These are phyloP conservation scores for Eufriesea mexicana DNA, from an alignment of 1,140 invertebrate genomes.

Conservation along the genomic window DNA sequence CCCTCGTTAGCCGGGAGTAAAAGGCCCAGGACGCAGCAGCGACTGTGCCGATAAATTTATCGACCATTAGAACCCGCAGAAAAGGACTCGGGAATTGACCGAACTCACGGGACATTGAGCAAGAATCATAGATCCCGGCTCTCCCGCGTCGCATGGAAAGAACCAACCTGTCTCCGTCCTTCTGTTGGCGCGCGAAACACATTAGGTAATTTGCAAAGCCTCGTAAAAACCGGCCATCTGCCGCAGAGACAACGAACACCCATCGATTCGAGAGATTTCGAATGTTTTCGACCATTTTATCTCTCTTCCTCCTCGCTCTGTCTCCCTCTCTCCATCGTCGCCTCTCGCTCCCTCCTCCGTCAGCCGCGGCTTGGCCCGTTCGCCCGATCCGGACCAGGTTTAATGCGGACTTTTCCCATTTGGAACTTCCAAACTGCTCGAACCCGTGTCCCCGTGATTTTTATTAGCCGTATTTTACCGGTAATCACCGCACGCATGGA, in stretches of 20 bases:
- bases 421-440: conserved; percentile 45
- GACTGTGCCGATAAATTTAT: too few relatives aligned
- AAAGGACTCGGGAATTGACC: too few relatives aligned
- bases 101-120: too few relatives aligned
- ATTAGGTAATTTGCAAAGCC: neutral
- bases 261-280: conserved; percentile 36
- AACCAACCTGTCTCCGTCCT: too few relatives aligned
- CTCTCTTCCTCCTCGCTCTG: too few relatives aligned
- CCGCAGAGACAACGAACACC: conserved; percentile 1
- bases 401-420: conserved; percentile 53
- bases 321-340: neutral
- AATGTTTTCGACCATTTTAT: conserved; percentile 17
- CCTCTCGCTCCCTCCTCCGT: neutral
- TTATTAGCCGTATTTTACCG: conserved; percentile 61
- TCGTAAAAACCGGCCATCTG: conserved; percentile 12
- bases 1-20: too few relatives aligned
- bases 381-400: conserved; percentile 5
- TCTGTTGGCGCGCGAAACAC: neutral
- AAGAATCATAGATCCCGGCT: too few relatives aligned
- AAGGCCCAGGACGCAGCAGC: too few relatives aligned
- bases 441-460: conserved; percentile 33
- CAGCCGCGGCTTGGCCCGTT: neutral
- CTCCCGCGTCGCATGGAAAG: neutral
- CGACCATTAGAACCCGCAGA: too few relatives aligned
- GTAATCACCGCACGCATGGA: conserved; percentile 54